Percentiles rank a stretch among this genome's conserved stretches.
Conservation (phyloP, 2,888 invertebrate species). For the Ornithoptera priamus region DNA sequence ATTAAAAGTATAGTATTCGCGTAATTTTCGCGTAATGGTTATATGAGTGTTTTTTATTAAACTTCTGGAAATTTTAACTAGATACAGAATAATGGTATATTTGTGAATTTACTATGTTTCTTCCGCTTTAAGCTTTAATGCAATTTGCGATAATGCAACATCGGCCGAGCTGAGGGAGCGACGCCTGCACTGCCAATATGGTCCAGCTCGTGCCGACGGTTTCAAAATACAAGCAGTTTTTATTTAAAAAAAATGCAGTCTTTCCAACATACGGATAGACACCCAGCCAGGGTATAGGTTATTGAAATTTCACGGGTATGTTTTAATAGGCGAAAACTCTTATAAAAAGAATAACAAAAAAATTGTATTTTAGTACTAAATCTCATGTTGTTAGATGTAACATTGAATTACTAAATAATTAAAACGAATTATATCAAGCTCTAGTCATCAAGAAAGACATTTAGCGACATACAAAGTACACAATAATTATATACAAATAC, state of each 20-base stretch:
- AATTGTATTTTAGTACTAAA: too few species aligned
- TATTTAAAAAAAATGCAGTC: not conserved
- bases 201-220: conserved; percentile 36
- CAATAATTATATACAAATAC: too few species aligned
- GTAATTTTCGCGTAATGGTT: too few species aligned
- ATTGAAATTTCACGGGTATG: not conserved
- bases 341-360: too few species aligned
- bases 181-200: conserved; percentile 38
- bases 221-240: conserved; percentile 26
- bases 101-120: conserved; percentile 50
- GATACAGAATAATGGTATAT: conserved; percentile 15
- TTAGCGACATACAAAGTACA: too few species aligned
- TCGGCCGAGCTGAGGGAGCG: conserved; percentile 38
- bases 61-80: not conserved
- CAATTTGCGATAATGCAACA: conserved; percentile 72
- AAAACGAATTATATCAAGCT: too few species aligned
- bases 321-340: too few species aligned
- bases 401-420: too few species aligned
- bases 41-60: not conserved
- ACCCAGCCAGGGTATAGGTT: not conserved
- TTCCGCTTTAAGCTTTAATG: conserved; percentile 64
- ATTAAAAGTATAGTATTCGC: too few species aligned
- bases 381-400: too few species aligned
- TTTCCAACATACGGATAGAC: not conserved
- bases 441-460: too few species aligned